Evolutionary conservation across 2,113 vertebrate species (phyloP).

Genomic region (Periophthalmus modestus): DNA sequence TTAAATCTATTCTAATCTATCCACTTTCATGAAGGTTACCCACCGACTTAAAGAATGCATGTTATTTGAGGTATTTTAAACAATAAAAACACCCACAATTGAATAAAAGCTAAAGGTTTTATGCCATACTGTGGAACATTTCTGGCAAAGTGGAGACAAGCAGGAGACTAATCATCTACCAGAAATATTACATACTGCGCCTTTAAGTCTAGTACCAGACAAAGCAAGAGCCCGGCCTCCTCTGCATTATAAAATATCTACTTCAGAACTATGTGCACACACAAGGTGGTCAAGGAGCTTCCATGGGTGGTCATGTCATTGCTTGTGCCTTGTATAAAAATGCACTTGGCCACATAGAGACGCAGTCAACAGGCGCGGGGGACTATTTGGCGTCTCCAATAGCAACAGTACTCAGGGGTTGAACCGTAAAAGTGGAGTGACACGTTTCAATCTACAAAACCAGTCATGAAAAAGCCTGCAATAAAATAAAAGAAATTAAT

Average conservation of each 20-base stretch:
- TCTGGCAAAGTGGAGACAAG: not conserved
- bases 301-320: conserved; percentile 32
- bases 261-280: conserved; percentile 33
- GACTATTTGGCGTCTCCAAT: conserved; percentile 31
- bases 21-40: not conserved
- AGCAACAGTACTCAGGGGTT: conserved; percentile 19
- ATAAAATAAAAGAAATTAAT: conserved; percentile 75
- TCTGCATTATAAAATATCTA: conserved; percentile 30
- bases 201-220: conserved; percentile 48
- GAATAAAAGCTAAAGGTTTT: not conserved
- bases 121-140: not conserved
- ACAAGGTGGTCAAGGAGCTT: conserved; percentile 51
- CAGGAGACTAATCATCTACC: not conserved
- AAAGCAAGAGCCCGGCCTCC: conserved; percentile 45
- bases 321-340: conserved; percentile 52
- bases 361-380: conserved; percentile 42
- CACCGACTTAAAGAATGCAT: not conserved
- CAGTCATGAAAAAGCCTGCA: conserved; percentile 44
- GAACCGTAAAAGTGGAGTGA: conserved; percentile 60
- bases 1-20: not conserved
- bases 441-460: conserved; percentile 43
- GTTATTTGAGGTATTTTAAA: not conserved
- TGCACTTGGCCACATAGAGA: conserved; percentile 51
- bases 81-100: no score
- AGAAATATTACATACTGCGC: not conserved